Evolutionary conservation across 1,140 invertebrate genomes (phyloP).

Genomic region (Drosophila micromelanica): DNA sequence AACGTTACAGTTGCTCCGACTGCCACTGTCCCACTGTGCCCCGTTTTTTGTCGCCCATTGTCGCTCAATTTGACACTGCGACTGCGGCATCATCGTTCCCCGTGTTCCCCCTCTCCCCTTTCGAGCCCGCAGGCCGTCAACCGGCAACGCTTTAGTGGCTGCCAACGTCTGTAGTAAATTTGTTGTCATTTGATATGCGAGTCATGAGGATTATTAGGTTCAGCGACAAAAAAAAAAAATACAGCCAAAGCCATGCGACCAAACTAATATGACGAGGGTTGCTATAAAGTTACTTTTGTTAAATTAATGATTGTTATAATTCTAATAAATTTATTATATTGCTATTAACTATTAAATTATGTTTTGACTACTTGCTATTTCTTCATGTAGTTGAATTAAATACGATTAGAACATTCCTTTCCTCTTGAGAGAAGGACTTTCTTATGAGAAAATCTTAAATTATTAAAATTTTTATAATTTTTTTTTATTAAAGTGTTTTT

Average conservation of each 20-base stretch:
- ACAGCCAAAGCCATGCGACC: conserved; percentile 47
- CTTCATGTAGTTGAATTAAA: no score
- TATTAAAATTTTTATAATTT: no score
- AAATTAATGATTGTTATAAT: neutral
- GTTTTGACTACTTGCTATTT: no score
- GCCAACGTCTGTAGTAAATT: conserved; percentile 74
- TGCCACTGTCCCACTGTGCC: conserved; percentile 79
- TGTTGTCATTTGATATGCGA: conserved; percentile 83
- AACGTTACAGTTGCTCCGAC: conserved; percentile 73
- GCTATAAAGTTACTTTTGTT: conserved; percentile 1
- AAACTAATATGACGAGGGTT: conserved; percentile 51
- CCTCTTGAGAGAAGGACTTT: no score
- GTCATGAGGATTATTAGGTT: conserved; percentile 83
- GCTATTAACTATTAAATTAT: no score
- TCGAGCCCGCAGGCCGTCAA: neutral
- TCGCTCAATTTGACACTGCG: conserved; percentile 79
- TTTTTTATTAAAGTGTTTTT: no score
- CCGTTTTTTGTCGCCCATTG: conserved; percentile 73
- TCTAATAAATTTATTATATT: neutral
- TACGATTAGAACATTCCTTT: no score
- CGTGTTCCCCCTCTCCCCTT: conserved; percentile 1
- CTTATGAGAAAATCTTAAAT: no score
- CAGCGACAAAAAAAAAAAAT: conserved; percentile 46
- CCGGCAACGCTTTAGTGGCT: conserved; percentile 9
- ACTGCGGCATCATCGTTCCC: conserved; percentile 27